Percentiles rank a stretch among this genome's conserved stretches.
These are phyloP conservation scores for Sorex araneus DNA, from an alignment of 2,113 vertebrate species.

Conservation along the genomic window DNA sequence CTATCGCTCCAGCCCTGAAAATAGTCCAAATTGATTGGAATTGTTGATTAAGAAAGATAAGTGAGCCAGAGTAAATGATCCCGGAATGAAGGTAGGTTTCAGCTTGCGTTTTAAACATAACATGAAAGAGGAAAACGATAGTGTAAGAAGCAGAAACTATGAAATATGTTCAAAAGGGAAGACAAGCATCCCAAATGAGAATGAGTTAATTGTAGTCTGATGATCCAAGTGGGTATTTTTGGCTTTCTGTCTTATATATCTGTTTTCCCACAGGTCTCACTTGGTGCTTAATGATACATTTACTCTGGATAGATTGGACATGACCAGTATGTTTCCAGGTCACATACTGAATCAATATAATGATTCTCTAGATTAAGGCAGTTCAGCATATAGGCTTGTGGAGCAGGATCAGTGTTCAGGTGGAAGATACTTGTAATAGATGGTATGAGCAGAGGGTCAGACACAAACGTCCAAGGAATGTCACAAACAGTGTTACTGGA, in stretches of 20 bases:
- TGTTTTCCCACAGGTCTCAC: not conserved
- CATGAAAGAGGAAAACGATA: not conserved
- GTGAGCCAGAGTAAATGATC: not conserved
- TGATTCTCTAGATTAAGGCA: not conserved
- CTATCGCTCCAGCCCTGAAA: too few species aligned
- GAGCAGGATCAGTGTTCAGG: too few species aligned
- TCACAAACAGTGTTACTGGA: too few species aligned
- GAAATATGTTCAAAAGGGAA: not conserved
- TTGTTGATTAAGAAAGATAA: too few species aligned
- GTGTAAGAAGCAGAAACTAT: not conserved
- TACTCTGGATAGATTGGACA: not conserved
- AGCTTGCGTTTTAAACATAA: too few species aligned
- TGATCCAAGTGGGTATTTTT: too few species aligned
- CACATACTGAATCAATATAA: not conserved
- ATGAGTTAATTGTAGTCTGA: not conserved
- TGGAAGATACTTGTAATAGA: too few species aligned
- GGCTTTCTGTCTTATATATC: not conserved
- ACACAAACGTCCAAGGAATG: too few species aligned
- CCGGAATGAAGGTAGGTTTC: too few species aligned
- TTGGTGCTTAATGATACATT: not conserved
- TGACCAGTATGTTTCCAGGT: not conserved
- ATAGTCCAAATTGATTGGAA: too few species aligned
- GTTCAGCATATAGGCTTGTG: too few species aligned
- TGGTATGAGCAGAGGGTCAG: too few species aligned
- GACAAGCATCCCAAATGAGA: not conserved